Conservation (phyloP, 2,888 invertebrate species). For the Caenorhabditis angaria region DNA sequence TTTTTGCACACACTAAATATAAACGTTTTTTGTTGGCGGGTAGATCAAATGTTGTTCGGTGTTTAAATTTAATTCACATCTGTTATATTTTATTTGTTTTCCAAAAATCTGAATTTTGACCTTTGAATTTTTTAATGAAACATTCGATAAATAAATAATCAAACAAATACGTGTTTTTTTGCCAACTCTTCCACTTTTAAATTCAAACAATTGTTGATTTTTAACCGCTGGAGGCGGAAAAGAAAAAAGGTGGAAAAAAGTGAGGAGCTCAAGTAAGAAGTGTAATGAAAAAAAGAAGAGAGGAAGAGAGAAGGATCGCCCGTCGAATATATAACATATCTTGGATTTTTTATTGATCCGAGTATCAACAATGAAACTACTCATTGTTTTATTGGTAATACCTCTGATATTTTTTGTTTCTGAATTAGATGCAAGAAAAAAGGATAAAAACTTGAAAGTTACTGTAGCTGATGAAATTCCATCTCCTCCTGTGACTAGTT, state of each 20-base stretch:
- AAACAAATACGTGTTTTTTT: background rate
- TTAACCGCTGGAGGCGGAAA: background rate
- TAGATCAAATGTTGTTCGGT: no score
- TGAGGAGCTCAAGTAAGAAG: slow-evolving; percentile 14
- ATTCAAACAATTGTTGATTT: background rate
- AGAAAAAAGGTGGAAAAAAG: background rate
- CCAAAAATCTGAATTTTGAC: no score
- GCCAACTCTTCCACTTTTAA: background rate
- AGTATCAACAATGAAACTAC: slow-evolving; percentile 8
- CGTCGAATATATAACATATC: slow-evolving; percentile 5
- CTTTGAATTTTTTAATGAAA: no score
- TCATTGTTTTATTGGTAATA: slow-evolving; percentile 11
- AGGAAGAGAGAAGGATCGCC: slow-evolving; percentile 17
- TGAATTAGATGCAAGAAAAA: slow-evolving; percentile 24
- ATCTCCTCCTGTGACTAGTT: slow-evolving; percentile 11
- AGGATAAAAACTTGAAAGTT: slow-evolving; percentile 44
- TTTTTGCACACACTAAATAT: slow-evolving; percentile 6
- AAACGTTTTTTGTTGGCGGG: slow-evolving; percentile 20
- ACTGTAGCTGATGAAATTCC: slow-evolving; percentile 36
- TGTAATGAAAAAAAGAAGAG: slow-evolving; percentile 39
- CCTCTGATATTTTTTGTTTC: slow-evolving; percentile 13
- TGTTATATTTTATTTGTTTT: no score
- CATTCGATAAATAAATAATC: no score
- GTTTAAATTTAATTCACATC: no score
- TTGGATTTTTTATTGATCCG: background rate